Base-by-base conservation (phyloP, 2,797 vertebrate genomes). In the Oophaga sylvatica region DNA sequence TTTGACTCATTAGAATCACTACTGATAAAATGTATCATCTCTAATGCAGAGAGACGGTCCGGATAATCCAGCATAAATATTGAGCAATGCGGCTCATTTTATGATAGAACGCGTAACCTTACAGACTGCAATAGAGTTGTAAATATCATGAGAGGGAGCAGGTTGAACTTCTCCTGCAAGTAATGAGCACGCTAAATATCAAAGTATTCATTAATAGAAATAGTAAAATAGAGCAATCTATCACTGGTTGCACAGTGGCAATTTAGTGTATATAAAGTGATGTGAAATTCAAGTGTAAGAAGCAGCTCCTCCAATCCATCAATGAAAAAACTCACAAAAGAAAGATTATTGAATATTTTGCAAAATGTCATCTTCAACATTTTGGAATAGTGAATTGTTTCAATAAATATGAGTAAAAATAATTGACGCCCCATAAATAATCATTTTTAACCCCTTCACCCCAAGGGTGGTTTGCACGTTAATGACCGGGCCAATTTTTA, bases 131-230 rank as follows among this genome's bases (percentile, higher is more conserved):
- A n/a, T 65, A 13, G 22, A 12, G 83, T 67, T 85, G 73, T 85
- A 77, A 77, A 85, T 85, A 77, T 77, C 59, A 85, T 12, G 35
- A 76, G 31, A 17, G 29, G 31, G 59, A 48, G 75, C 57, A 77
- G 71, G 73, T 53, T 85, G 83, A 77, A 85, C 60, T 85, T 85
- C 73, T 65, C 73, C 26, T 53, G 41, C 31, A 85, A 77, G 73
- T 85, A 85, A 85, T 85, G 59, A 77, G 73, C 35, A 67, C 73
- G 65, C 73, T 77, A 86, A 85, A 86, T 79, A 86, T 86, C 84
- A 79, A 80, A 79, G 73, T 31, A 60, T 86, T 78, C 63, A 79
- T 78, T 85, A 85, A 29, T 19, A 65, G n/a, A n/a, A 76, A 31
- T 76, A 22, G 20, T 62, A 63, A 41, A 62, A 63, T 20, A 31